phyloP scores from a whole-genome alignment of 2,113 vertebrate species.

The Phasianus colchicus region DNA sequence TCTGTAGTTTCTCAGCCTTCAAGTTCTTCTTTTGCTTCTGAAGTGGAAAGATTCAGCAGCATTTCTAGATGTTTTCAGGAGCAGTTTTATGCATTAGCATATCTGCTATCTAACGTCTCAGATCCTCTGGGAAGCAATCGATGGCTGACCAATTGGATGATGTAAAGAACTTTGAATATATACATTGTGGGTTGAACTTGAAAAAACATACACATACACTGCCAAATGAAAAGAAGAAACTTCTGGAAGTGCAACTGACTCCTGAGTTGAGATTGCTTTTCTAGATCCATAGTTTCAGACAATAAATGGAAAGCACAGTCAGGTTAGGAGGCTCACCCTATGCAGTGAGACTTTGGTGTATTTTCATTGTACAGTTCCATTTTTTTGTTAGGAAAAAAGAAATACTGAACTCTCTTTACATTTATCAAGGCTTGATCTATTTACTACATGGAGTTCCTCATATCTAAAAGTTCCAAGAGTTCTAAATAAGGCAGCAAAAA shows the following conservation, averaged over 20 bases:
- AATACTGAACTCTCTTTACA: background rate
- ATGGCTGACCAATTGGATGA: background rate
- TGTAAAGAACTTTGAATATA: background rate
- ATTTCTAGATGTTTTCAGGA: background rate
- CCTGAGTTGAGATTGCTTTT: background rate
- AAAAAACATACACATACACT: fast-evolving
- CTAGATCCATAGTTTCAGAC: background rate
- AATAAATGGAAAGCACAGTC: background rate
- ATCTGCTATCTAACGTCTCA: background rate
- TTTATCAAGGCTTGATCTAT: background rate
- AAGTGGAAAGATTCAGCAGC: background rate
- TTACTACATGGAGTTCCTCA: background rate
- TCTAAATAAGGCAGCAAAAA: background rate
- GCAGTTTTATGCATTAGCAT: background rate
- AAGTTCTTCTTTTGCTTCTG: background rate
- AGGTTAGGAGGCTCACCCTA: background rate
- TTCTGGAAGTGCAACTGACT: background rate
- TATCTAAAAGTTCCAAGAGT: background rate
- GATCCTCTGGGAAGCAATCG: background rate
- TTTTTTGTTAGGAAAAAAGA: background rate
- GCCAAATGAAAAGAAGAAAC: background rate
- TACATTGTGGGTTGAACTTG: background rate
- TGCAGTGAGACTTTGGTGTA: background rate
- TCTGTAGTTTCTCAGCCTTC: background rate
- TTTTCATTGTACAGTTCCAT: background rate